A percentile compares a stretch with the other conserved stretches of the same genome.
These are phyloP conservation scores for Chironomus riparius DNA, from an alignment of 2,888 invertebrate species.

Conservation along the genomic window DNA sequence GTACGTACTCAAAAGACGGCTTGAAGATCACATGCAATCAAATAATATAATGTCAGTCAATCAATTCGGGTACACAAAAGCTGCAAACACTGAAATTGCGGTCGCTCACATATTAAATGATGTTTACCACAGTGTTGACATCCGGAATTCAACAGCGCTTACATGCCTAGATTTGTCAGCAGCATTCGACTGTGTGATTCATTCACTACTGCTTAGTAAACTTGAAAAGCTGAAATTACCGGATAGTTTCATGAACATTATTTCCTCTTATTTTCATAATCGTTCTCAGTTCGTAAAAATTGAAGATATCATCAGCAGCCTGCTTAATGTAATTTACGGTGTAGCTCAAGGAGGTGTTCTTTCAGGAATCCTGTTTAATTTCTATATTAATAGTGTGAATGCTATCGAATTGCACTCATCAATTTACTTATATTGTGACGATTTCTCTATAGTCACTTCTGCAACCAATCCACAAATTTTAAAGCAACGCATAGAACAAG, in stretches of 20 bases:
- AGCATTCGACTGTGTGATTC: too few relatives aligned
- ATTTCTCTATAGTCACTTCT: not conserved
- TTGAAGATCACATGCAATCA: not conserved
- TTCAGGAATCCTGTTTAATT: not conserved
- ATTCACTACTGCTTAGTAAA: too few relatives aligned
- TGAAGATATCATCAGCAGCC: not conserved
- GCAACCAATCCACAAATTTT: not conserved
- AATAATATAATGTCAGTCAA: not conserved
- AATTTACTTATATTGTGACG: not conserved
- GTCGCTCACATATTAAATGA: not conserved
- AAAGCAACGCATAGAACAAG: not conserved
- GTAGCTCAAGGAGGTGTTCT: not conserved
- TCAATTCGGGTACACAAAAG: not conserved
- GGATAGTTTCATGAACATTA: not conserved
- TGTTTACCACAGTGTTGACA: not conserved
- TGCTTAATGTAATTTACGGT: not conserved
- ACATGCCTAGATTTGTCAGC: not conserved
- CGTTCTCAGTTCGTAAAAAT: not conserved
- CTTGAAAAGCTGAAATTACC: not conserved
- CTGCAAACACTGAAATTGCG: not conserved
- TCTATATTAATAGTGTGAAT: not conserved
- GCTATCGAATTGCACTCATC: not conserved
- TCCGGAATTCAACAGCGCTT: not conserved
- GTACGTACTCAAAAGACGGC: not conserved
- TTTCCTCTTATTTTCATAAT: not conserved